phyloP scores from a whole-genome alignment of 2,888 invertebrate genomes.

The Pseudoips prasinana region DNA sequence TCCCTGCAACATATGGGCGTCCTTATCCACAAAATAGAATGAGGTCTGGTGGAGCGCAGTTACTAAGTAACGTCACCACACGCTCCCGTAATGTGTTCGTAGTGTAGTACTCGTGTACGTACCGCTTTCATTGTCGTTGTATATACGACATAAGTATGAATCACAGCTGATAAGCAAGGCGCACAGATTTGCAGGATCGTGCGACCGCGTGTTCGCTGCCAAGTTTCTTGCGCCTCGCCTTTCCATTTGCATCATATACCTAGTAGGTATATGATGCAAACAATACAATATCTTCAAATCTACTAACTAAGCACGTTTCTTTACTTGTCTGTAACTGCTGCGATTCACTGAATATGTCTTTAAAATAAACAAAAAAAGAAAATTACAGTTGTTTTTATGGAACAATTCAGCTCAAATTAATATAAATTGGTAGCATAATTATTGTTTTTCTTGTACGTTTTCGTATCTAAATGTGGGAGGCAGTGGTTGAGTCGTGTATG shows the following conservation, averaged over 20 bases:
- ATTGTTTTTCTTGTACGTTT: too few species aligned
- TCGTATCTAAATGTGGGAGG: slow-evolving; percentile 45
- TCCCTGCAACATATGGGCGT: slow-evolving; percentile 65
- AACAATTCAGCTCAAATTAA: slow-evolving; percentile 42
- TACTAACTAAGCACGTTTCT: slow-evolving; percentile 9
- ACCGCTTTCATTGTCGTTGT: slow-evolving; percentile 36
- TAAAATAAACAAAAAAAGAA: too few species aligned
- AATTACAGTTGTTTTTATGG: slow-evolving; percentile 18
- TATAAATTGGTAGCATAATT: slow-evolving; percentile 38
- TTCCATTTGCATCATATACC: slow-evolving; percentile 70
- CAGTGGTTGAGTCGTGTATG: slow-evolving; percentile 33
- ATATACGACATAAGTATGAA: slow-evolving; percentile 59
- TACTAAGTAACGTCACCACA: slow-evolving; percentile 56
- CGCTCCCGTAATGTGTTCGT: slow-evolving; percentile 38
- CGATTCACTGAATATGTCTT: slow-evolving; percentile 16
- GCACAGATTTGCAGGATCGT: slow-evolving; percentile 71
- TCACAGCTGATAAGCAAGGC: slow-evolving; percentile 73
- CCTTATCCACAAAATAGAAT: slow-evolving; percentile 70
- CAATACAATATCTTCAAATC: too few species aligned
- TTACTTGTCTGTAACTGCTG: slow-evolving; percentile 7
- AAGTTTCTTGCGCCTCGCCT: slow-evolving; percentile 68
- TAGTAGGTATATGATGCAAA: too few species aligned
- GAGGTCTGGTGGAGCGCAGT: slow-evolving; percentile 53
- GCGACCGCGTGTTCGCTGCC: slow-evolving; percentile 59
- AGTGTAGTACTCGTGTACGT: slow-evolving; percentile 29